A percentile compares a stretch with the other conserved stretches of the same genome.
phyloP scores from a whole-genome alignment of 2,797 vertebrate species.

The Pantherophis alleghaniensis region DNA sequence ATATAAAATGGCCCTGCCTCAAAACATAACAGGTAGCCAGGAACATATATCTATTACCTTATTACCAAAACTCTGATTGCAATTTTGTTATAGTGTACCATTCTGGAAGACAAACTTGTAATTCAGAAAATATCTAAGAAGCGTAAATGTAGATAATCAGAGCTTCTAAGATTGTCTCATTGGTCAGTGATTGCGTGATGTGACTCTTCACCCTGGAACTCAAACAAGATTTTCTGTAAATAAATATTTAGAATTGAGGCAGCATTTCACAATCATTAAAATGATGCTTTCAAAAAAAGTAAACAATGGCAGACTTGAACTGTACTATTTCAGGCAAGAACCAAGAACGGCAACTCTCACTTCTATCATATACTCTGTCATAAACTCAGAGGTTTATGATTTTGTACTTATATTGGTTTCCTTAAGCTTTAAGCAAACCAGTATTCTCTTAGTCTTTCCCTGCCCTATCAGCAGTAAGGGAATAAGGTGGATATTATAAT shows the following conservation, averaged over 20 bases:
- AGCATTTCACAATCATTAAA: slow-evolving; percentile 5
- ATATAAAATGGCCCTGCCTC: not conserved
- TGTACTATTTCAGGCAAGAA: not conserved
- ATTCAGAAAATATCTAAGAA: not conserved
- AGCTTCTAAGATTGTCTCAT: not conserved
- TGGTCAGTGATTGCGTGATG: not conserved
- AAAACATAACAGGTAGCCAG: not conserved
- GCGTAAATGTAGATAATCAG: not conserved
- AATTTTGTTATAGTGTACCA: not conserved
- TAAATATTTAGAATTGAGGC: not conserved
- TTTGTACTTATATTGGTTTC: not conserved
- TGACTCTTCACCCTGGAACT: not conserved
- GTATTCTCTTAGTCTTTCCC: not conserved
- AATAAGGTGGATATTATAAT: not conserved
- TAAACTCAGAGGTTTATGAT: not conserved
- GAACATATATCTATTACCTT: not conserved
- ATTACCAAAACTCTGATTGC: not conserved
- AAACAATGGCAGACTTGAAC: not conserved
- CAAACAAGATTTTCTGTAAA: not conserved
- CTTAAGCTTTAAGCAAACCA: not conserved
- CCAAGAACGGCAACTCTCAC: not conserved
- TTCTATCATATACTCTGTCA: not conserved
- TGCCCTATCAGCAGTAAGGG: not conserved
- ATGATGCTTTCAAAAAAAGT: not conserved
- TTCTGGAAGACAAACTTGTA: not conserved